Evolutionary conservation across 2,113 vertebrate species (phyloP), one percentile per base, ranked within the genome.

Genomic region (Oncorhynchus masou): DNA sequence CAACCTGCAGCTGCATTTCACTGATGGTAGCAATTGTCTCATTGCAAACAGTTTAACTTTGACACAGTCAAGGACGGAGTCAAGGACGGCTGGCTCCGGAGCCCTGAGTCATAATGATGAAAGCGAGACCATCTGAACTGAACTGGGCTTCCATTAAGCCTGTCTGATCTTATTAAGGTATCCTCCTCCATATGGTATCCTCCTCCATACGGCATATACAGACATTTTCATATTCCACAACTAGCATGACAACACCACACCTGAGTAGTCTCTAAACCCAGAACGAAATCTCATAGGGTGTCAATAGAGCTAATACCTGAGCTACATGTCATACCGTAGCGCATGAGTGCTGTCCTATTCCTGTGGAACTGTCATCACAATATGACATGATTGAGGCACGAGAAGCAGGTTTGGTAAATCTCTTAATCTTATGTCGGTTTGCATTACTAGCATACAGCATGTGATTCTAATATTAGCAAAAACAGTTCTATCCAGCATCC

Each of bases 51-150:
- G 78, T 84, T 89, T 83, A 69, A 76, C 84, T 84, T 67, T 83
- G 84, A 90, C 81, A 39, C 86, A 88, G 88, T 87, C 89, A 87
- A 91, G 87, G 88, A 69, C 81, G 57, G 83, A 75, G 83, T 68
- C 31, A 79, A n/a, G 13, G 71, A 71, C 20, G 54, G 79, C 78
- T 20, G 82, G 77, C 74, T 72, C 79, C 66, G 73, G 79, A 82
- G 79, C 80, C 76, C 78, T 66, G 16, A 68, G 77, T 77, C 31
- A 45, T 66, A 59, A 76, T 85, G 90, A 92, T 91, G 87, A 92
- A 90, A 88, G 85, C 69, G 71, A 78, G 70, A 74, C 25, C 62
- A 1, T 48, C 72, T 74, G 78, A 87, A 62, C 72, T 74, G 78
- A 87, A 62, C 74, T 73, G 27, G 69, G 70, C 79, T 74, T 89